phyloP scores from a whole-genome alignment of 2,797 vertebrate genomes.

The Takifugu ocellatus region DNA sequence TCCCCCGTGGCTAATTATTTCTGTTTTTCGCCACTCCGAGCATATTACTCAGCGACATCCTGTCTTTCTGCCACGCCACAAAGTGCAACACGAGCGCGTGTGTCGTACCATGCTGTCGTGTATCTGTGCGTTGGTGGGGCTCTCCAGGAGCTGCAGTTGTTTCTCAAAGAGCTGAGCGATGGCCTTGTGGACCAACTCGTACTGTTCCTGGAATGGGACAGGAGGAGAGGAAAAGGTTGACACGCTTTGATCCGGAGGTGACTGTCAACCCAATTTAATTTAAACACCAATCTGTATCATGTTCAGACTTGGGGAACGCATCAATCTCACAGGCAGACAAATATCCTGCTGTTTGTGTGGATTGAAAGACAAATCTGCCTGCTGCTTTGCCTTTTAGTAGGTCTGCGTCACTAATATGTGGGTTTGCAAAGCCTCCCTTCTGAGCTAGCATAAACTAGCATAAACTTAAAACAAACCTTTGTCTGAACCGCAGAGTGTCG shows the following conservation, averaged over 20 bases:
- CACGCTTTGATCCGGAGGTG: no score
- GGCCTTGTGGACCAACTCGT: slow-evolving; percentile 93
- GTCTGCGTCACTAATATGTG: neutral
- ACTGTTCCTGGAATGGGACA: slow-evolving; percentile 83
- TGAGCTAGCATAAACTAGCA: neutral
- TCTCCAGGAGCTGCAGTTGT: slow-evolving; percentile 87
- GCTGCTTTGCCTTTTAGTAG: neutral
- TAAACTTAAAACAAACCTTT: slow-evolving; percentile 78
- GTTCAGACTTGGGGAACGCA: neutral
- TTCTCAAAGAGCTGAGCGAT: slow-evolving; percentile 95
- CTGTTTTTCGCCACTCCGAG: slow-evolving; percentile 33
- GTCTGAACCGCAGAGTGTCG: slow-evolving; percentile 98
- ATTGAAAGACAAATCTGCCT: neutral
- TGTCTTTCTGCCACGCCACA: slow-evolving; percentile 53
- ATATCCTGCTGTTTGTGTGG: neutral
- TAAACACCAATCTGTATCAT: no score
- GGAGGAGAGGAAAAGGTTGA: neutral
- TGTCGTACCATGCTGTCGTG: slow-evolving; percentile 86
- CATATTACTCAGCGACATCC: slow-evolving; percentile 61
- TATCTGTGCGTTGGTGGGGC: slow-evolving; percentile 81
- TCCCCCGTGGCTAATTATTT: slow-evolving; percentile 70
- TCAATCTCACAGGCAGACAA: neutral
- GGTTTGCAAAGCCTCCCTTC: neutral
- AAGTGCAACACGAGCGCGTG: slow-evolving; percentile 20
- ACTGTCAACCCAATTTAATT: no score